phyloP scores from a whole-genome alignment of 2,113 vertebrate species.

The Triplophysa rosa region DNA sequence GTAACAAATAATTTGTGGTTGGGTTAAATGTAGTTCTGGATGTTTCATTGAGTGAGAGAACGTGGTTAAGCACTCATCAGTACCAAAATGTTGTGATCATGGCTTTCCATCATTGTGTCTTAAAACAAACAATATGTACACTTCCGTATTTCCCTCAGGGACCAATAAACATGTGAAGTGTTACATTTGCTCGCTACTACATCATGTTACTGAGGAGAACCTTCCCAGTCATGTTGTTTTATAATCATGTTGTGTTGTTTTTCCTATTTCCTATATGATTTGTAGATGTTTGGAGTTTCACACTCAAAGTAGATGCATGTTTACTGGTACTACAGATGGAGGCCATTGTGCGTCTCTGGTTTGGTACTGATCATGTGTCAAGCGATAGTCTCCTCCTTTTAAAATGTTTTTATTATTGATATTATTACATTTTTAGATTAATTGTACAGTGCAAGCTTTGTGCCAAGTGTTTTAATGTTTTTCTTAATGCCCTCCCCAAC shows the following conservation, averaged over 20 bases:
- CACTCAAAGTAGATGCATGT: background rate
- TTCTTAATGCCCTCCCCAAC: background rate
- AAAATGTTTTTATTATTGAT: background rate
- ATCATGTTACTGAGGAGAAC: background rate
- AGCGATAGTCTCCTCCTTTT: background rate
- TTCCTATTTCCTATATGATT: background rate
- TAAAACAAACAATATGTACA: slow-evolving; percentile 20
- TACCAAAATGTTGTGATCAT: background rate
- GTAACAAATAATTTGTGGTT: background rate
- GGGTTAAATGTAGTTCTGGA: too few relatives aligned
- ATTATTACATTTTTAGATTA: background rate
- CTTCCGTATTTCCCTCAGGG: background rate
- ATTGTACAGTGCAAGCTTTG: background rate
- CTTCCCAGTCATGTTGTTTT: background rate
- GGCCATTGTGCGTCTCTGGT: too few relatives aligned
- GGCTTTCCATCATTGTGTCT: background rate
- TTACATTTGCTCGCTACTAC: background rate
- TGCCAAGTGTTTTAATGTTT: background rate
- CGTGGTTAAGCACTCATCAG: background rate
- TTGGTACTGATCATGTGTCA: background rate
- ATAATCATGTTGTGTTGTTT: background rate
- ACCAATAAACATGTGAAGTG: slow-evolving; percentile 19
- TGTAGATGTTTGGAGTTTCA: background rate
- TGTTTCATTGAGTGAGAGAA: too few relatives aligned
- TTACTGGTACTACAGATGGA: too few relatives aligned